Evolutionary conservation across 1,140 invertebrate genomes (phyloP).

Genomic region (Pectinophora gossypiella): DNA sequence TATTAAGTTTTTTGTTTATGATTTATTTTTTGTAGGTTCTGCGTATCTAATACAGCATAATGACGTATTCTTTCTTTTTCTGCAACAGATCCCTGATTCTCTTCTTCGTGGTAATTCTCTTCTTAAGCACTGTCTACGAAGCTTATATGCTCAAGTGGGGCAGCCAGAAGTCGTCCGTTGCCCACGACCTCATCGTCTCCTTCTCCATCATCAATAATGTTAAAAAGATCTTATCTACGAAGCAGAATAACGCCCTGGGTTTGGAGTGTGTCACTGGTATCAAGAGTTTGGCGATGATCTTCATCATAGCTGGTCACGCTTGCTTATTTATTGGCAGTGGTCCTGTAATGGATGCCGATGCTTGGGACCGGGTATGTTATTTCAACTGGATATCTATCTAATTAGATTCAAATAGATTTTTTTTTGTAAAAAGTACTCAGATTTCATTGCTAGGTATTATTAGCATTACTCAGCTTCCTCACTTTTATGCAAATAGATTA

Average conservation of each 20-base stretch:
- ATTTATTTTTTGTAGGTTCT: too few relatives aligned
- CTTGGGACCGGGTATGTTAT: slow-evolving; percentile 77
- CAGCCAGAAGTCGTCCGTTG: slow-evolving; percentile 28
- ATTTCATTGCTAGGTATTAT: too few relatives aligned
- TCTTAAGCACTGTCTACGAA: slow-evolving; percentile 59
- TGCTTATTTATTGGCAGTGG: slow-evolving; percentile 79
- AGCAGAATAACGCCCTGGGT: slow-evolving; percentile 77
- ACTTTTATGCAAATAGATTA: too few relatives aligned
- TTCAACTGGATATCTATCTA: too few relatives aligned
- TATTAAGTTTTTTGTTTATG: too few relatives aligned
- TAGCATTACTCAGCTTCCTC: too few relatives aligned
- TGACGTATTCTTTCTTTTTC: too few relatives aligned
- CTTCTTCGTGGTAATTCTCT: slow-evolving; percentile 43
- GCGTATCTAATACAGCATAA: too few relatives aligned
- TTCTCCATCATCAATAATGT: slow-evolving; percentile 78
- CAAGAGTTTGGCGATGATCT: slow-evolving; percentile 79
- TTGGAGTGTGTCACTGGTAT: slow-evolving; percentile 81
- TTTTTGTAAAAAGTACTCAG: too few relatives aligned
- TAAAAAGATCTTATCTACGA: slow-evolving; percentile 77
- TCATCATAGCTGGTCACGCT: slow-evolving; percentile 80
- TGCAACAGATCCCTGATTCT: slow-evolving; percentile 50
- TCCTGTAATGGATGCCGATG: slow-evolving; percentile 78
- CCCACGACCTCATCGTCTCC: slow-evolving; percentile 67
- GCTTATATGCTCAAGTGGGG: slow-evolving; percentile 36
- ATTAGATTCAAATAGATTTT: too few relatives aligned